Evolutionary conservation across 2,113 vertebrate species (phyloP), one percentile per base, ranked within the genome.

Genomic region (Tachysurus vachellii): DNA sequence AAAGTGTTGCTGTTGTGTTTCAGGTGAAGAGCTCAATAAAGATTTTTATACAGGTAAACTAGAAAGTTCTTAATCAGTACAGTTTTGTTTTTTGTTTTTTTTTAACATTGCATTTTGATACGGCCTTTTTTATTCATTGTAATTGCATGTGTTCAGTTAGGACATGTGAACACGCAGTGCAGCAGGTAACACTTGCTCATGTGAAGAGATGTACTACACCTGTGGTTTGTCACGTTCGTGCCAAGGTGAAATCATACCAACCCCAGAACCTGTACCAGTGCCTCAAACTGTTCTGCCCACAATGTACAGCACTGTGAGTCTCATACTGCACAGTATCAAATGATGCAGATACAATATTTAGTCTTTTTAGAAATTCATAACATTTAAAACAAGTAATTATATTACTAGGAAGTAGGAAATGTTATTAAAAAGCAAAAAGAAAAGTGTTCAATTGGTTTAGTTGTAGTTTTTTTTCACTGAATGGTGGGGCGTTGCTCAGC

Each of bases 261-360:
- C 98, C 98, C 0, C 91, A 82, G 83, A 95, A 90, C 82, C 96
- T 98, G 23, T 92, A 95, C 92, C 96, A 97, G 92, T 94, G 95
- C 26, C 88, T 99, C 86, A 99, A 99, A 92, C 97, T 99, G 86
- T 93, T 96, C 92, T 99, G 98, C 89, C 92, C 96, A 91, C 95
- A 96, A 86, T 99, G 98, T 91, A 93, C 92, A 50, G 91, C 91
- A 21, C 87, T 99, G 98, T 99, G 95, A 94, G 97, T 96, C n/a
- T 50, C 31, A 44, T 21, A n/a, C 62, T 70, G 6, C 42, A 47
- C 28, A 64, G 12, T 54, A 80, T 57, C n/a, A 36, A 54, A 47
- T 23, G 36, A 86, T 54, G 0, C 26, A 28, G 21, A 76, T 16
- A 53, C 0, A 0, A 57, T 57, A 21, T 21, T 80, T 59, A 54